phyloP scores from a whole-genome alignment of 2,113 vertebrate genomes.

The Sorex fumeus region DNA sequence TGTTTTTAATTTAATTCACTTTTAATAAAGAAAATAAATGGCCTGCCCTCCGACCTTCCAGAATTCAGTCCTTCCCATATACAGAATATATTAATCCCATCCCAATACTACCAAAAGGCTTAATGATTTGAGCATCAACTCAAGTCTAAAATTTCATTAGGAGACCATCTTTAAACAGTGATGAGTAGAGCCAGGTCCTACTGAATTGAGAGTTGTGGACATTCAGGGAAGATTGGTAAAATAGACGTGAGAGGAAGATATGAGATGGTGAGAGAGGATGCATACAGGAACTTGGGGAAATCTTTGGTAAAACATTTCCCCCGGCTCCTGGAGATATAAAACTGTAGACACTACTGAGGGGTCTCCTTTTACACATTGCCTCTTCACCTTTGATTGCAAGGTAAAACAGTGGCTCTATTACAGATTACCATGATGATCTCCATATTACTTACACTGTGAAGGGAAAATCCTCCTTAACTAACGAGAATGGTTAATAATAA shows the following conservation, averaged over 20 bases:
- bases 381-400: background rate
- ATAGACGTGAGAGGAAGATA: background rate
- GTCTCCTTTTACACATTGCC: background rate
- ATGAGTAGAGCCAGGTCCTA: background rate
- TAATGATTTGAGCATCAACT: constrained; percentile 51
- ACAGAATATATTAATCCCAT: constrained; percentile 31
- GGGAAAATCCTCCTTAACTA: background rate
- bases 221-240: background rate
- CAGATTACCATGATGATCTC: background rate
- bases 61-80: constrained; percentile 34
- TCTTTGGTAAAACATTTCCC: too few relatives aligned
- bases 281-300: background rate
- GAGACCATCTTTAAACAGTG: background rate
- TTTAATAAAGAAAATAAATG: background rate
- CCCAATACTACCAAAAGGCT: constrained; percentile 7
- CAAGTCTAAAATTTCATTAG: constrained; percentile 24
- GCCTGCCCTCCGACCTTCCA: background rate
- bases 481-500: background rate
- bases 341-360: background rate
- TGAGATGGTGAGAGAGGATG: background rate
- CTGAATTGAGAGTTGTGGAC: background rate
- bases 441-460: background rate
- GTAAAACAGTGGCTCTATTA: background rate
- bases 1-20: too few relatives aligned
- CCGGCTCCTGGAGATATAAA: background rate